These are phyloP conservation scores for Dione vanillae DNA, from an alignment of 2,888 invertebrate genomes.

Conservation along the genomic window DNA sequence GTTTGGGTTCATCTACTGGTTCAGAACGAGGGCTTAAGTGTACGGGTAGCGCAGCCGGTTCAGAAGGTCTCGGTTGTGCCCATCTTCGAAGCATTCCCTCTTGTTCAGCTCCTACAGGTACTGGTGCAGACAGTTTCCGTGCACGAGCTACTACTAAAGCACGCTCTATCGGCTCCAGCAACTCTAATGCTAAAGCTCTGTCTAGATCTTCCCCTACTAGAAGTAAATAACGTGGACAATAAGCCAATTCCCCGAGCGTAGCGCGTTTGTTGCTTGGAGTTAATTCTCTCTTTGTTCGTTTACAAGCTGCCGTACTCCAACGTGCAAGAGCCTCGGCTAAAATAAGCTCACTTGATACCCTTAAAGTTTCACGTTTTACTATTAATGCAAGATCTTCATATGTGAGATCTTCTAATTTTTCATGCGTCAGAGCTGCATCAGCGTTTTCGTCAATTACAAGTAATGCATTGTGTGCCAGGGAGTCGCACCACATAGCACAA, in stretches of 20 bases:
- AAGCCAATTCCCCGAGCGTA: conserved; percentile 81
- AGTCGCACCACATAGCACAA: conserved; percentile 83
- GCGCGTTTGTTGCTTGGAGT: conserved; percentile 75
- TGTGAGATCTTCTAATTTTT: conserved; percentile 83
- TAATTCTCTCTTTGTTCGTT: conserved; percentile 72
- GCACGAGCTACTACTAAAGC: conserved; percentile 74
- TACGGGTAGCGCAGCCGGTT: conserved; percentile 75
- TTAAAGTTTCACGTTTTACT: conserved; percentile 87
- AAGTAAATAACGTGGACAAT: conserved; percentile 87
- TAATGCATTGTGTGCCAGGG: conserved; percentile 87
- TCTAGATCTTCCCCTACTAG: conserved; percentile 87
- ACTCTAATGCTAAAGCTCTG: conserved; percentile 77
- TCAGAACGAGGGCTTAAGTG: conserved; percentile 74
- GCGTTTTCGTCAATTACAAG: conserved; percentile 78
- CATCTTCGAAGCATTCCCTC: conserved; percentile 74
- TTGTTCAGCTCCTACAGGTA: conserved; percentile 77
- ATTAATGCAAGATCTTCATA: conserved; percentile 87
- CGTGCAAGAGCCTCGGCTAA: conserved; percentile 86
- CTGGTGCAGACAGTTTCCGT: conserved; percentile 71
- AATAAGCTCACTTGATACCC: conserved; percentile 85
- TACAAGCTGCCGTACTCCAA: conserved; percentile 78
- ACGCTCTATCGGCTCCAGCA: conserved; percentile 78
- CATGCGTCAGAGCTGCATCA: conserved; percentile 70
- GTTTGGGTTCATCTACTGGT: conserved; percentile 65
- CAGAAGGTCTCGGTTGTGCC: conserved; percentile 71